Base-by-base conservation (phyloP, 1,140 invertebrate species). In the Micrasema minimum region DNA sequence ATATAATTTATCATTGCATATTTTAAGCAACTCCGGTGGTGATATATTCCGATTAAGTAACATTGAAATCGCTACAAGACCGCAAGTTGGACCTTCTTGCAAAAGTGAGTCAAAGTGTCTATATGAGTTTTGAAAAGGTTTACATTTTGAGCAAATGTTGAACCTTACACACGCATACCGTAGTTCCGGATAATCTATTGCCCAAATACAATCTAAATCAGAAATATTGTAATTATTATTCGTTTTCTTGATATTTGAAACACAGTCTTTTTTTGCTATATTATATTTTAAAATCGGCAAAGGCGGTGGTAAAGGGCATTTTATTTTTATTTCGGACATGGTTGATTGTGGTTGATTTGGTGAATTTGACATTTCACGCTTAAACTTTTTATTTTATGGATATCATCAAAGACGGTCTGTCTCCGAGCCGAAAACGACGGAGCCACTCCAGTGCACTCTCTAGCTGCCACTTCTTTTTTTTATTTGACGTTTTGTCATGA, bases 1-100 rank as follows among this genome's bases (percentile, higher is more conserved):
- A 76, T 88, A 94, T 2, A 87, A 86, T 72, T 84, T 79, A 2
- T 80, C 77, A 79, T 86, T 85, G 5, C 92, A 90, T 76, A 86
- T 85, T 38, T 85, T 80, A 14, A 89, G 80, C 5, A 95, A 80
- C 64, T 90, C 82, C 22, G 86, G 80, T 1, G 90, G 81, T 1
- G 82, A 81, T 2, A 87, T 85, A 48, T 88, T 82, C 50, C 89
- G 87, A 71, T 88, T 83, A 0, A 89, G 83, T 57, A 90, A 85
- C 90, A 95, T 95, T 35, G 89, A 90, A 10, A 95, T 78, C 4
- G 93, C 93, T 18, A 92, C 91, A 55, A 95, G 80, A 9, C 94
- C 94, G 82, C 94, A 96, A 76, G 92, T 94, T 6, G 89, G 89
- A 5, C 89, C 89, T 35, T 80, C 76, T 80, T 85, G 83, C 20